Conservation (phyloP, 2,797 vertebrate genomes). For the Sebastes steindachneri region DNA sequence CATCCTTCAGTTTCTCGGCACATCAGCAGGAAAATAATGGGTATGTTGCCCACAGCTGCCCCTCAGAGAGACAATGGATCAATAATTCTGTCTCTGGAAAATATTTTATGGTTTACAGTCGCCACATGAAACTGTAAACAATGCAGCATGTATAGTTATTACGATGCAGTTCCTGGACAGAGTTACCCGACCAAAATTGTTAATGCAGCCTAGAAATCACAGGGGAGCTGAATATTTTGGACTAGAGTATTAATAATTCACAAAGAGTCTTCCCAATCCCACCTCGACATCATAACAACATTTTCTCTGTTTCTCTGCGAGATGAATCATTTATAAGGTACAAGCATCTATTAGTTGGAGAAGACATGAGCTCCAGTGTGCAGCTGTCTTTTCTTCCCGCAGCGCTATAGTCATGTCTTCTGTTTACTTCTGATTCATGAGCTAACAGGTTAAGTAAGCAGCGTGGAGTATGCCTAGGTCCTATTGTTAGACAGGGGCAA, state of each 20-base stretch:
- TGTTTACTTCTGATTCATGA: conserved; percentile 8
- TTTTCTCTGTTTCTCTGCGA: not conserved
- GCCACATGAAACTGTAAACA: conserved; percentile 24
- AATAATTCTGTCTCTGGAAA: conserved; percentile 7
- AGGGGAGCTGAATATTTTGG: conserved; percentile 1
- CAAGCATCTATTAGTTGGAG: conserved; percentile 8
- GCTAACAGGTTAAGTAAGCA: conserved; percentile 13
- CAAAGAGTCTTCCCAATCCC: not conserved
- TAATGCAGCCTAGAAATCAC: not conserved
- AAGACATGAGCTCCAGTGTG: not conserved
- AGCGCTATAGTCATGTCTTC: not conserved
- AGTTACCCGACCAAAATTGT: not conserved
- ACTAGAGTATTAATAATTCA: conserved; percentile 52
- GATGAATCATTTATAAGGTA: conserved; percentile 63
- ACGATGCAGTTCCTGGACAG: not conserved
- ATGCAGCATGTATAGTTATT: not conserved
- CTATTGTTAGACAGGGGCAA: not conserved
- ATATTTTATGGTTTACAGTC: conserved; percentile 15
- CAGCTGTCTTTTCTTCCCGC: conserved; percentile 5
- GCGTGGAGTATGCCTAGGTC: not conserved
- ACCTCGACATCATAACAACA: conserved; percentile 5
- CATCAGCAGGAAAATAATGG: conserved; percentile 24
- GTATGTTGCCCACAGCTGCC: not conserved
- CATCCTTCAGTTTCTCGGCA: conserved; percentile 8
- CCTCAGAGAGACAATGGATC: conserved; percentile 31